These are phyloP conservation scores for Tetramorium parvispinum DNA, from an alignment of 1,140 invertebrate genomes.

Conservation along the genomic window DNA sequence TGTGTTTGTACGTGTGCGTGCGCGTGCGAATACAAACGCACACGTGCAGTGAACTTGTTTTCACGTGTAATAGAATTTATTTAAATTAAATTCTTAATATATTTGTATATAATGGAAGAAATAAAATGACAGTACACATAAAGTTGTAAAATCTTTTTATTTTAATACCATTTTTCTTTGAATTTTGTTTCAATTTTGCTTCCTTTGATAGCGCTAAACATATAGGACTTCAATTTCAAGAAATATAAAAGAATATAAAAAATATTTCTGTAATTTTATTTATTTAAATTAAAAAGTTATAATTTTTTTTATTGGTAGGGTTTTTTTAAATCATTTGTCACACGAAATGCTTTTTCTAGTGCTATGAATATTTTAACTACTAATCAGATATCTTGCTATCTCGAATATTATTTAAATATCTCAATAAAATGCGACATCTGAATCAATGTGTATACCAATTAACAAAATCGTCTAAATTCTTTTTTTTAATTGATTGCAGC, in stretches of 20 bases:
- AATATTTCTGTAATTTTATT: conserved; percentile 2
- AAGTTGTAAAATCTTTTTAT: conserved; percentile 10
- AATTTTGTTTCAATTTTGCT: not conserved
- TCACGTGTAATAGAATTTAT: not conserved
- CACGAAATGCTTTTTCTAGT: not conserved
- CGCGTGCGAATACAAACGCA: no score
- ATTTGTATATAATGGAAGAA: conserved; percentile 12
- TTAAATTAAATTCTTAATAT: conserved; percentile 21
- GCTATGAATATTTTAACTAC: not conserved
- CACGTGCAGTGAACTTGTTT: not conserved
- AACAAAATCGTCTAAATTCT: conserved; percentile 46
- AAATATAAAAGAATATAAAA: not conserved
- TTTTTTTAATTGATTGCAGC: conserved; percentile 26
- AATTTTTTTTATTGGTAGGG: not conserved
- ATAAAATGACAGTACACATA: not conserved
- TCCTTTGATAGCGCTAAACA: not conserved
- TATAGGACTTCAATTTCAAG: not conserved
- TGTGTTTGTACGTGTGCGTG: not conserved
- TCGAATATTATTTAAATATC: not conserved
- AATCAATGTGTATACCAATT: conserved; percentile 11
- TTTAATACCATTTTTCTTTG: not conserved
- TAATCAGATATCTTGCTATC: not conserved
- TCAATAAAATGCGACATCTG: not conserved
- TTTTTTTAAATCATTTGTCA: not conserved
- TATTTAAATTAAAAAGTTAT: conserved; percentile 29